These are phyloP conservation scores for Maniola jurtina DNA, from an alignment of 1,140 invertebrate species.

Conservation along the genomic window DNA sequence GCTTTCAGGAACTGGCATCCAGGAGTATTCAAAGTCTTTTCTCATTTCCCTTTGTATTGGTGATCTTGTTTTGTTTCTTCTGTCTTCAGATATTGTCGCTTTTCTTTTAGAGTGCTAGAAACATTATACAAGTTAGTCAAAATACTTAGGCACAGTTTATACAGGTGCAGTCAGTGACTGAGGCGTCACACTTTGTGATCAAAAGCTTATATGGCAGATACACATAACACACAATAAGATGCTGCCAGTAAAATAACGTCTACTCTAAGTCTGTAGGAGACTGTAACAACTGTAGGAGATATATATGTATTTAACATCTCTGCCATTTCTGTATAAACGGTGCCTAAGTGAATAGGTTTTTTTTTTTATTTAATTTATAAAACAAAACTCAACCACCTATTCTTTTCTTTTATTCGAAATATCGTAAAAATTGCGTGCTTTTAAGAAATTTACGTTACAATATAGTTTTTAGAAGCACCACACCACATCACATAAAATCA, in stretches of 20 bases:
- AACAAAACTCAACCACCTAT: neutral
- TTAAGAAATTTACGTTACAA: neutral
- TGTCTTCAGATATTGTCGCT: constrained; percentile 25
- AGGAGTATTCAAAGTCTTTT: constrained; percentile 62
- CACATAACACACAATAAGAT: too few relatives aligned
- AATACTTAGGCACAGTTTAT: too few relatives aligned
- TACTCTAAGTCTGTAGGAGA: too few relatives aligned
- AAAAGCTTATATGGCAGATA: too few relatives aligned
- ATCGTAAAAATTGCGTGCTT: neutral
- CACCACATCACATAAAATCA: neutral
- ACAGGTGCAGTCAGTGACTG: too few relatives aligned
- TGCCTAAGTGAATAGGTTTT: neutral
- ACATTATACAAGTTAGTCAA: neutral
- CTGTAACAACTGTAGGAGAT: too few relatives aligned
- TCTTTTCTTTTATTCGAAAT: neutral
- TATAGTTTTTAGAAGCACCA: neutral
- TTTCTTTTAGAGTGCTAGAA: constrained; percentile 38
- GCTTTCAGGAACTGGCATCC: constrained; percentile 69
- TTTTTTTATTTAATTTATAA: neutral
- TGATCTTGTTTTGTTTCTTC: constrained; percentile 45
- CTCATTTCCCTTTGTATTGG: constrained; percentile 28
- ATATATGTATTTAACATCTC: too few relatives aligned
- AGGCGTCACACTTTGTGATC: too few relatives aligned
- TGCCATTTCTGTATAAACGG: too few relatives aligned
- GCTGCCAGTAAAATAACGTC: too few relatives aligned